Base-by-base conservation (phyloP, 2,113 vertebrate species). In the Sinocyclocheilus anshuiensis region DNA sequence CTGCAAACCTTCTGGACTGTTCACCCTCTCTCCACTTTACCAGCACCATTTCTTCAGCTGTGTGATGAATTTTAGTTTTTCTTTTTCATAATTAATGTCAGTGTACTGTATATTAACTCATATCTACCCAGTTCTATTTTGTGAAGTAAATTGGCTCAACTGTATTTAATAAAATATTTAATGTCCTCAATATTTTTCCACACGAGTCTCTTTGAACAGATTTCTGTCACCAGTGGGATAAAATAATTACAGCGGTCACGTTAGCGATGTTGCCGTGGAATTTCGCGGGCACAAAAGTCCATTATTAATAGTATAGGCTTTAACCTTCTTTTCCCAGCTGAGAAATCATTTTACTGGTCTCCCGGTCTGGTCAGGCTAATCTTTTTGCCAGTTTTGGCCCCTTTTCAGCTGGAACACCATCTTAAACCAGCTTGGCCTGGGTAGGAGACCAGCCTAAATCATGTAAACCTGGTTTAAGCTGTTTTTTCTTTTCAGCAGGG, bases 151-250 rank as follows among this genome's bases (percentile, higher is more conserved):
- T 76, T 88, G 84, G 86, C 48, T 45, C 65, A 29, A 26, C 69
- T 69, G 48, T 87, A 26, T 82, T 82, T 67, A 89, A 89, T 91
- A 89, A 91, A 91, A 33, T 81, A 87, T 86, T 87, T 90, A 87
- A 87, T 77, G 5, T 86, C 67, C 33, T 83, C 18, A 65, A 55
- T 39, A 39, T 39, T 39, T 39, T 39, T 39, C 39, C 39, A 39
- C 39, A 33, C 22, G 39, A 15, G 10, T 82, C n/a, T 59, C 39
- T 77, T 36, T 81, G 10, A 48, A 67, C 4, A 26, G 16, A 67
- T 65, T 48, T 48, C 33, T 63, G 57, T 16, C 12, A 42, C 22
- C 36, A 16, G 22, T 80, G 57, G 1, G 72, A 26, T 75, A 42
- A 42, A 45, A 48, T 48, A 48, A 48, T 48, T 48, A 48, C 10